Evolutionary conservation across 2,797 vertebrate genomes (phyloP), one percentile per base, ranked within the genome.

Genomic region (Urophycis tenuis): DNA sequence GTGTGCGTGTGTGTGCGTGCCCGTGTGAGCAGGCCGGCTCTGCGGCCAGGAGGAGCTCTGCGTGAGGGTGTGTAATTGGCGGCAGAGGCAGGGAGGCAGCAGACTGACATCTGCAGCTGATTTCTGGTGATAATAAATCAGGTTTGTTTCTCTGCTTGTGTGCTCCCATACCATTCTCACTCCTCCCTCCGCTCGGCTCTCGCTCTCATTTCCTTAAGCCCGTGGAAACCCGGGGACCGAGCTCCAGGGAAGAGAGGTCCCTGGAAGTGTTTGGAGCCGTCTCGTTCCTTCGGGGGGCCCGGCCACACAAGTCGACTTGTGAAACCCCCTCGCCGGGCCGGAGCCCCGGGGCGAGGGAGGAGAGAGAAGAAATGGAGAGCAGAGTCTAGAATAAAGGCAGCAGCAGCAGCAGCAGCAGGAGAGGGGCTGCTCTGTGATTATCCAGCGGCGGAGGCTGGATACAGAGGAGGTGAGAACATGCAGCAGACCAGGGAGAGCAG

Each of bases 61-160:
- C 93, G 91, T 93, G 89, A 93, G 88, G 84, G 88, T 88, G 84
- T 90, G 80, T 96, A 95, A 95, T 94, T 94, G 94, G 93, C 92
- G 90, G 90, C 94, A 95, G 95, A 94, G 91, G 90, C 95, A 94
- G 91, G 90, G 86, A 88, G 77, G 91, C 92, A 87, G 88, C 84
- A 64, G 76, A 90, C 92, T 90, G 85, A 94, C 94, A 95, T 95
- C 94, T 96, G 95, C 87, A 89, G 92, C 89, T 93, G 91, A 92
- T 96, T 96, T 92, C 94, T 84, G 78, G 91, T 90, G 92, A 94
- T 93, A 94, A 95, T 95, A 95, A 96, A 96, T 96, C 94, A 95
- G 93, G 88, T 89, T 90, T 92, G 77, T 90, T 86, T 91, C 92
- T 91, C 85, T 2, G 87, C 75, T 92, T 92, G 93, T 91, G 75